These are phyloP conservation scores for Micromussa lordhowensis DNA, from an alignment of 92 coral and sea anemone species.

Conservation along the genomic window DNA sequence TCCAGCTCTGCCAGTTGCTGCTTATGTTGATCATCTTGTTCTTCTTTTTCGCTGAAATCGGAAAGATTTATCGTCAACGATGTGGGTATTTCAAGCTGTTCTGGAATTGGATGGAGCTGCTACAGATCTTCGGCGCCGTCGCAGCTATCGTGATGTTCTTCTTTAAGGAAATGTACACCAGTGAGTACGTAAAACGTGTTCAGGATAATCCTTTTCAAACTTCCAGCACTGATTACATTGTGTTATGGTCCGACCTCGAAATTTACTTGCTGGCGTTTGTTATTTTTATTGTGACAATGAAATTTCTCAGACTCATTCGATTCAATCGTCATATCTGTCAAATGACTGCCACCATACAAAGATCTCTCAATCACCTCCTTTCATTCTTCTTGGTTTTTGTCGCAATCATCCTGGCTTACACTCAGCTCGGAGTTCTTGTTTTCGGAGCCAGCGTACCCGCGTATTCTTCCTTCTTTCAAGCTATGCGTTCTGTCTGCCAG, in stretches of 20 bases:
- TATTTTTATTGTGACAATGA: conserved; percentile 79
- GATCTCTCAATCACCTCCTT: conserved; percentile 69
- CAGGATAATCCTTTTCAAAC: conserved; percentile 83
- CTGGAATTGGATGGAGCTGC: conserved; percentile 88
- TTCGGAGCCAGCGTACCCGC: conserved; percentile 76
- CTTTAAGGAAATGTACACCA: conserved; percentile 83
- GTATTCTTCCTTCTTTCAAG: conserved; percentile 79
- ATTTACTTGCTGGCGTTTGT: conserved; percentile 78
- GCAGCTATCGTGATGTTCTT: conserved; percentile 84
- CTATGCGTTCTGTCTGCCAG: conserved; percentile 81
- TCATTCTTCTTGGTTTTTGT: conserved; percentile 82
- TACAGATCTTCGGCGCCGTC: conserved; percentile 71
- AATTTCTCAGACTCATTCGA: conserved; percentile 78
- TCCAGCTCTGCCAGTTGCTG: conserved; percentile 64
- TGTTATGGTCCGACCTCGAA: conserved; percentile 83
- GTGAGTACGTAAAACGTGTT: conserved; percentile 70
- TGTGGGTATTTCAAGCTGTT: conserved; percentile 71
- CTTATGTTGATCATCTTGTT: conserved; percentile 73
- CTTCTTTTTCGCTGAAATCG: conserved; percentile 78
- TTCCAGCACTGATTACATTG: conserved; percentile 77
- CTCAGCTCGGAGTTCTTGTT: conserved; percentile 82
- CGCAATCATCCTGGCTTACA: conserved; percentile 76
- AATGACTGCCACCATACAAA: conserved; percentile 76
- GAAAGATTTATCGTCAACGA: conserved; percentile 65
- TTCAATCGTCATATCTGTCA: conserved; percentile 82